These are phyloP conservation scores for Erythrolamprus reginae DNA, from an alignment of 2,113 vertebrate genomes.

Conservation along the genomic window DNA sequence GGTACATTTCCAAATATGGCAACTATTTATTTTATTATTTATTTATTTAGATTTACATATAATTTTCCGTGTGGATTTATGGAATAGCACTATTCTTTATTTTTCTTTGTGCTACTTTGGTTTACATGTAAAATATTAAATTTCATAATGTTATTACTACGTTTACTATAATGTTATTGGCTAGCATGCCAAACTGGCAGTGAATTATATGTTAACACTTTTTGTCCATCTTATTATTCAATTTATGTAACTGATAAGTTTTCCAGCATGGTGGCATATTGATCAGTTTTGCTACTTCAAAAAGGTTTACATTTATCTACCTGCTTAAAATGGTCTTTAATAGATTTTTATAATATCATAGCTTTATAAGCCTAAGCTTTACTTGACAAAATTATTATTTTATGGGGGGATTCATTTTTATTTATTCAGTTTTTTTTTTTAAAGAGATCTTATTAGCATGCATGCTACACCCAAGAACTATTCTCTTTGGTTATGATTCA, in stretches of 20 bases:
- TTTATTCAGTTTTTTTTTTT: not conserved
- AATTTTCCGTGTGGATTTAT: not conserved
- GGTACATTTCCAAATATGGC: not conserved
- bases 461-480: too few relatives aligned
- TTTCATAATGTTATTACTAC: not conserved
- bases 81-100: not conserved
- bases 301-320: slow-evolving; percentile 46
- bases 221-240: not conserved
- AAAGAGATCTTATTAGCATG: not conserved
- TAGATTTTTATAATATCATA: slow-evolving; percentile 39
- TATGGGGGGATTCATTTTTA: not conserved
- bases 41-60: too few relatives aligned
- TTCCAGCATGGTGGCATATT: not conserved
- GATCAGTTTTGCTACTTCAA: slow-evolving; percentile 30
- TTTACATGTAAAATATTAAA: not conserved
- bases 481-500: slow-evolving; percentile 13
- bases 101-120: not conserved
- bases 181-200: not conserved
- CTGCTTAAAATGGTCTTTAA: slow-evolving; percentile 37
- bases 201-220: slow-evolving; percentile 6
- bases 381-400: not conserved
- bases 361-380: slow-evolving; percentile 47
- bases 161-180: not conserved
- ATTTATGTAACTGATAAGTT: not conserved
- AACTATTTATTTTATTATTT: too few relatives aligned